A percentile compares a stretch with the other conserved stretches of the same genome.
Evolutionary conservation across 2,797 vertebrate genomes (phyloP).

Genomic region (Sebastes hubbsi): DNA sequence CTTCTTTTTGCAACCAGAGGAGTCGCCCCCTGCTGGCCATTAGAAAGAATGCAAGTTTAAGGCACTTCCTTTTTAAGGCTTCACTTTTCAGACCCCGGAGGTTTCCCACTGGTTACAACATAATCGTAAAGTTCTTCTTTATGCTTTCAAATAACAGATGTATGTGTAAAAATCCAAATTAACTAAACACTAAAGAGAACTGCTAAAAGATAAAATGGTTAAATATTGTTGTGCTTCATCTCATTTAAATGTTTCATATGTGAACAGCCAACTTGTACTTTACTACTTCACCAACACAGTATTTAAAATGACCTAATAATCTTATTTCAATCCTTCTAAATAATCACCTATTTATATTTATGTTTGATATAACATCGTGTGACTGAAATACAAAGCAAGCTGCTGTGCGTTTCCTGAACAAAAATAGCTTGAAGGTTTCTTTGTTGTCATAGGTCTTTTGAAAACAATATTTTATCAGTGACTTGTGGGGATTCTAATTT

Average conservation of each 20-base stretch:
- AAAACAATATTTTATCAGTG: constrained; percentile 31
- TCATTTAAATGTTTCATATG: background rate
- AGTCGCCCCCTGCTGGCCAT: rapidly evolving
- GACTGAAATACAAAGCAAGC: background rate
- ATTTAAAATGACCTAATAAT: background rate
- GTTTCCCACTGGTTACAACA: no score
- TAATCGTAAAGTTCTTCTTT: background rate
- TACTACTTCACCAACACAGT: background rate
- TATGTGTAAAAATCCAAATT: background rate
- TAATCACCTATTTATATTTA: background rate
- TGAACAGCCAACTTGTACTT: background rate
- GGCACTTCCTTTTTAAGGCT: no score
- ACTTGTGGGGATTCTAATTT: constrained; percentile 2
- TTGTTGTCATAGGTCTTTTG: constrained; percentile 15
- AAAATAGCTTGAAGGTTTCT: constrained; percentile 27
- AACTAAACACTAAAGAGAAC: background rate
- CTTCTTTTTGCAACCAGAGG: no score
- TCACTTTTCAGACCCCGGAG: no score
- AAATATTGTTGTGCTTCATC: background rate
- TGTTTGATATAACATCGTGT: background rate
- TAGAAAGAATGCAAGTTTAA: no score
- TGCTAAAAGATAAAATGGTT: no score
- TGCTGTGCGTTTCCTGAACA: constrained; percentile 13
- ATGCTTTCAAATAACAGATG: background rate
- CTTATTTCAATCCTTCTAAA: background rate